phyloP scores from a whole-genome alignment of 2,113 vertebrate genomes.

The Prunella fulvescens region DNA sequence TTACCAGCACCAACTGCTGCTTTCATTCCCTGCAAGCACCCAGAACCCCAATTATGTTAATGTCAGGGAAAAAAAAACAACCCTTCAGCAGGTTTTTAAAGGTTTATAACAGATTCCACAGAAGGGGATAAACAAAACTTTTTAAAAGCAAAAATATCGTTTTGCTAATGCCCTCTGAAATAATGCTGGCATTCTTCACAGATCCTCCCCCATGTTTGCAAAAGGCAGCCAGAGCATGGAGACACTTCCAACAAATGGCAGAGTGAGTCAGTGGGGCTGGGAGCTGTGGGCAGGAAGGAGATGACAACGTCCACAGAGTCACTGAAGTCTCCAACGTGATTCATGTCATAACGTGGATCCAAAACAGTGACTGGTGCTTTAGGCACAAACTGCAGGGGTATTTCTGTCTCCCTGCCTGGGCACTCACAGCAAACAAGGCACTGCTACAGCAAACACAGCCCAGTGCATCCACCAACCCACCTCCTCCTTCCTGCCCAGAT shows the following conservation, averaged over 20 bases:
- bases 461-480: neutral
- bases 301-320: neutral
- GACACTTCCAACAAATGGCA: conserved; percentile 20
- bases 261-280: conserved; percentile 44
- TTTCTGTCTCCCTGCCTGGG: neutral
- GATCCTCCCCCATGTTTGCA: conserved; percentile 39
- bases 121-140: conserved; percentile 13
- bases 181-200: conserved; percentile 13
- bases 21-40: neutral
- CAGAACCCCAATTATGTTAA: neutral
- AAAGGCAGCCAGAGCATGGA: neutral
- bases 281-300: conserved; percentile 20
- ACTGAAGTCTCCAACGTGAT: neutral
- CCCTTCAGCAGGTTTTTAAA: neutral
- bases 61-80: neutral
- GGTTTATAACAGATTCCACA: neutral
- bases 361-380: neutral
- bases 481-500: neutral
- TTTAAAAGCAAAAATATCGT: neutral
- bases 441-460: neutral
- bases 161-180: conserved; percentile 24
- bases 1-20: neutral
- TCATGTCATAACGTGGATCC: neutral
- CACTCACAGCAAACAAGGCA: neutral
- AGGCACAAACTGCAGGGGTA: neutral